Evolutionary conservation across 2,888 invertebrate species (phyloP).

Genomic region (Xestobium rufovillosum): DNA sequence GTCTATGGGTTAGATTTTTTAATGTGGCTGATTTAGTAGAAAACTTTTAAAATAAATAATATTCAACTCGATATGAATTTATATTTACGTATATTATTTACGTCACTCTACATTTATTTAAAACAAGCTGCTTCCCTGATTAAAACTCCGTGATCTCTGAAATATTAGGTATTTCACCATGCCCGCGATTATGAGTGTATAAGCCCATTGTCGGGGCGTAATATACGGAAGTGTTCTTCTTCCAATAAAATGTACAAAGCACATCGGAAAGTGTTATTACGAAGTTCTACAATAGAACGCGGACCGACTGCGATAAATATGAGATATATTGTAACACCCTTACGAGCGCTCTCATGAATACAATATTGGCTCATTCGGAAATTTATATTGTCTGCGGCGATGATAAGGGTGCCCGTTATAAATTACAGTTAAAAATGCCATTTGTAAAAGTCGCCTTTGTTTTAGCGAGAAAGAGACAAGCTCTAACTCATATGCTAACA

Average conservation of each 20-base stretch:
- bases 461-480: too few relatives aligned
- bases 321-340: constrained; percentile 38
- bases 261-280: constrained; percentile 41
- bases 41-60: too few relatives aligned
- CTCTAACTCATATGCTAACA: too few relatives aligned
- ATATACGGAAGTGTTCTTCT: constrained; percentile 32
- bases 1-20: too few relatives aligned
- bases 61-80: too few relatives aligned
- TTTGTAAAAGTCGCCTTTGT: constrained; percentile 38
- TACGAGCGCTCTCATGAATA: constrained; percentile 32
- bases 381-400: constrained; percentile 41
- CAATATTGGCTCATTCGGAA: constrained; percentile 40
- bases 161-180: too few relatives aligned
- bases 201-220: constrained; percentile 37
- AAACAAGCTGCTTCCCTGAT: too few relatives aligned
- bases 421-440: constrained; percentile 39
- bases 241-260: constrained; percentile 41
- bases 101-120: too few relatives aligned
- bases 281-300: constrained; percentile 30
- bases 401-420: constrained; percentile 40
- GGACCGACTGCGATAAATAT: constrained; percentile 38
- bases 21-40: too few relatives aligned
- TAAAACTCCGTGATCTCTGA: too few relatives aligned
- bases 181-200: constrained; percentile 40
- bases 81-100: too few relatives aligned